A percentile compares a stretch with the other conserved stretches of the same genome.
Evolutionary conservation across 2,113 vertebrate species (phyloP).

Genomic region (Gorsachius goisagi): DNA sequence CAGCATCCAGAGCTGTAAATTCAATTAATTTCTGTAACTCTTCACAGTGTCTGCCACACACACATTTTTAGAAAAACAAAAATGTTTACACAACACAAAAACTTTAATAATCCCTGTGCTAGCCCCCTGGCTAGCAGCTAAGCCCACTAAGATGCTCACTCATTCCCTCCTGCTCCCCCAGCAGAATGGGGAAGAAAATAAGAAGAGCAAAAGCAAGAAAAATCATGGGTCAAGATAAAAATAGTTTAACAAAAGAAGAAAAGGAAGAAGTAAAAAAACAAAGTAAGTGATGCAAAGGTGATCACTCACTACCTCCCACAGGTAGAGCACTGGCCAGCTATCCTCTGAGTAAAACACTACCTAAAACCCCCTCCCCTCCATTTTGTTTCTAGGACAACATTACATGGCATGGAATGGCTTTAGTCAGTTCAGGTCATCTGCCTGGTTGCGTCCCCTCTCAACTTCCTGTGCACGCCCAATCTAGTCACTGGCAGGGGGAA

Average conservation of each 20-base stretch:
- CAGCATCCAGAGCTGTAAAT: neutral
- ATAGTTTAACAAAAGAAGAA: neutral
- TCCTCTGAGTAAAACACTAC: neutral
- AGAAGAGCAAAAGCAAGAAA: neutral
- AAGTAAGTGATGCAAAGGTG: neutral
- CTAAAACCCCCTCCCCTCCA: neutral
- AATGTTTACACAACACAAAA: neutral
- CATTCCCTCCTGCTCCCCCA: neutral
- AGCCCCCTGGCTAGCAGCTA: neutral
- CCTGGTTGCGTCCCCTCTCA: neutral
- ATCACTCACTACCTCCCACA: too few relatives aligned
- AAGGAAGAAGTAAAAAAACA: neutral
- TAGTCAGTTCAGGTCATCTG: neutral
- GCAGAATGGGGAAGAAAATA: neutral
- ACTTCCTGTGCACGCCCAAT: neutral
- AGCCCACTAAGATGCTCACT: neutral
- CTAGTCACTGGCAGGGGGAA: fast-evolving
- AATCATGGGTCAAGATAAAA: neutral
- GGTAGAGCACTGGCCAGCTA: neutral
- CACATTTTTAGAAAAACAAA: neutral
- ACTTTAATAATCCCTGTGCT: neutral
- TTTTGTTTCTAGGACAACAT: fast-evolving
- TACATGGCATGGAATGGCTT: neutral
- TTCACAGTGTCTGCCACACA: neutral
- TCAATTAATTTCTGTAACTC: neutral